Base-by-base conservation (phyloP, 2,797 vertebrate species). In the Brotogeris chrysoptera region DNA sequence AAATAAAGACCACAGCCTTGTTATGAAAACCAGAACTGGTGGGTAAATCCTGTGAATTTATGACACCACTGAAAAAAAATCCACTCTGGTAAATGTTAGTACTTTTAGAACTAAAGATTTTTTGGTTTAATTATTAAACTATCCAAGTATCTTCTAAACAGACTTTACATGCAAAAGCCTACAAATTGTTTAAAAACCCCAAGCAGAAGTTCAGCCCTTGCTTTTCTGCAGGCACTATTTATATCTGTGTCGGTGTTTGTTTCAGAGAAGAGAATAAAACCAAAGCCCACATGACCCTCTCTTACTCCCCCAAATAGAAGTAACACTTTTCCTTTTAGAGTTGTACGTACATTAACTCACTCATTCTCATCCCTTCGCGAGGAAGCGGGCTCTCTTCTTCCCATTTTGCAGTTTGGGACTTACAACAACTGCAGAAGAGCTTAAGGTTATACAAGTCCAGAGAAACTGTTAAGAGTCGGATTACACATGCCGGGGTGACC, bases 11-110 rank as follows among this genome's bases (percentile, higher is more conserved):
- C 93, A 92, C 91, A 88, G 70, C 83, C 88, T 83, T 95, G 82
- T 96, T 97, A 96, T 93, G 80, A 95, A 95, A 96, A 95, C 72
- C 88, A 96, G 92, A 90, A 91, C 88, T 96, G 53, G 80, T 96
- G 78, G 32, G 60, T 86, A 96, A 95, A 95, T 96, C 85, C 61
- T 95, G 73, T 93, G 82, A 92, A 92, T 90, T 95, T 96, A 88
- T 93, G 90, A 92, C 85, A 86, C 49, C 76, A 74, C 55, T 72
- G 79, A 92, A 86, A 96, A 93, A 90, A 91, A 87, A 76, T 64
- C 44, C 61, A 41, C 57, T 80, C 52, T 95, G 68, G 72, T 90
- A 91, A 93, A 88, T 85, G 76, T 86, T 96, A 92, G 88, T 93
- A 55, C 53, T 90, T 87, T n/a, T 24, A 84, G 82, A 88, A 94